A percentile compares a stretch with the other conserved stretches of the same genome.
Evolutionary conservation across 2,888 invertebrate genomes (phyloP).

Genomic region (Phasia obesa): DNA sequence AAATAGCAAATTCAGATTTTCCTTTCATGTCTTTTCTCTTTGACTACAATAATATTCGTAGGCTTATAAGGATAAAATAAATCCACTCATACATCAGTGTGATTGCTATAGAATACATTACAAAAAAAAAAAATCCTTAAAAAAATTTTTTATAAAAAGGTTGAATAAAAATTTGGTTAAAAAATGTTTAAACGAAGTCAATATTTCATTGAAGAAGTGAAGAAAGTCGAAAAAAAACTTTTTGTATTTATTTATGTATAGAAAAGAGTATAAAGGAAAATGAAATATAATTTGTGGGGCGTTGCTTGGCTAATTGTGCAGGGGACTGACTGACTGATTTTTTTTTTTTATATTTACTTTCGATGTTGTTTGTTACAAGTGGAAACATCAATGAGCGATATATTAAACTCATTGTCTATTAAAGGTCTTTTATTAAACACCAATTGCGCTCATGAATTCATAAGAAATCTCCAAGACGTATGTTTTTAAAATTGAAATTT

Average conservation of each 20-base stretch:
- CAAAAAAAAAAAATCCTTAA: background rate
- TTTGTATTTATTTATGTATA: background rate
- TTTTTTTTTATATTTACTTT: background rate
- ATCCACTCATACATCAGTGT: conserved; percentile 2
- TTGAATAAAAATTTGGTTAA: conserved; percentile 16
- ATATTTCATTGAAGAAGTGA: conserved; percentile 11
- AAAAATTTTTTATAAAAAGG: conserved; percentile 1
- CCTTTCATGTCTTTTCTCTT: conserved; percentile 32
- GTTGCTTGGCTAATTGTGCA: conserved; percentile 43
- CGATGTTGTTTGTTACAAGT: too few relatives aligned
- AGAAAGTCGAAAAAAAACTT: background rate
- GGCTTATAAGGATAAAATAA: conserved; percentile 17
- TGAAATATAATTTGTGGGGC: conserved; percentile 18
- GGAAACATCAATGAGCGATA: too few relatives aligned
- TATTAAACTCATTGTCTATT: too few relatives aligned
- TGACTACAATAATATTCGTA: conserved; percentile 20
- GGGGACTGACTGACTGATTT: background rate
- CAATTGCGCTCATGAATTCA: too few relatives aligned
- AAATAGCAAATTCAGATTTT: conserved; percentile 25
- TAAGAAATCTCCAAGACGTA: too few relatives aligned
- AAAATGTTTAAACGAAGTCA: conserved; percentile 27
- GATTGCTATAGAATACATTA: conserved; percentile 15
- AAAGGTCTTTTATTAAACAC: too few relatives aligned
- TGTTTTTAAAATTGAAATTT: too few relatives aligned
- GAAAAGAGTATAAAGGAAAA: background rate